Conservation (phyloP, 2,113 vertebrate genomes). For the Stictonetta naevosa region DNA sequence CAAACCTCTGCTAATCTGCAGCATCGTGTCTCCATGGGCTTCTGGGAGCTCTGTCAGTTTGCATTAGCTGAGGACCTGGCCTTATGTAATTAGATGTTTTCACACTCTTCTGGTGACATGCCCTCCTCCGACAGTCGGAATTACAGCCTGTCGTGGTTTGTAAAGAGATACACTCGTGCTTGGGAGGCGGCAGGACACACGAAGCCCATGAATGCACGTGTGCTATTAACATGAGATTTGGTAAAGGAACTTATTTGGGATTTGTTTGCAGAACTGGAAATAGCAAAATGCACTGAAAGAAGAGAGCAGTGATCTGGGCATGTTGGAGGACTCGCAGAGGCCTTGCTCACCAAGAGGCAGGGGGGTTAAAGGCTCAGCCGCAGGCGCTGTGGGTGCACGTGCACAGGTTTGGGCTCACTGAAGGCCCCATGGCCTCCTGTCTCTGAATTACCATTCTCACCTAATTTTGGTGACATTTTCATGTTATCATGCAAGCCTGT, state of each 20-base stretch:
- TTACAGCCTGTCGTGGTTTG: neutral
- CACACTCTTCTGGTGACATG: constrained; percentile 29
- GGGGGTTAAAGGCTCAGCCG: neutral
- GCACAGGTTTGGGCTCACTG: neutral
- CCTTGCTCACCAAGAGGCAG: neutral
- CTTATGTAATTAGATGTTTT: constrained; percentile 45
- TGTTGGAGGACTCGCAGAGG: neutral
- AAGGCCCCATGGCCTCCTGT: neutral
- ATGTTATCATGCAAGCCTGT: constrained; percentile 1
- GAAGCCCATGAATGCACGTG: neutral
- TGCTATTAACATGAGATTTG: neutral
- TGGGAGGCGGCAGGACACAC: neutral
- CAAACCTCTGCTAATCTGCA: constrained; percentile 22
- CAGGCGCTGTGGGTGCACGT: neutral
- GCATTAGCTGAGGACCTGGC: constrained; percentile 38
- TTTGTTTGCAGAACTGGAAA: neutral
- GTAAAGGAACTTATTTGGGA: neutral
- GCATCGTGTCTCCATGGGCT: neutral
- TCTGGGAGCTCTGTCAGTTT: constrained; percentile 47
- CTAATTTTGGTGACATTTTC: constrained; percentile 23
- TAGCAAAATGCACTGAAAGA: neutral
- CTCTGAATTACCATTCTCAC: neutral
- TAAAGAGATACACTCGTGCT: neutral
- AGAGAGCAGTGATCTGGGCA: neutral
- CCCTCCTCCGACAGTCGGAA: neutral